Base-by-base conservation (phyloP, 1,140 invertebrate genomes). In the Drosophila lacteicornis region DNA sequence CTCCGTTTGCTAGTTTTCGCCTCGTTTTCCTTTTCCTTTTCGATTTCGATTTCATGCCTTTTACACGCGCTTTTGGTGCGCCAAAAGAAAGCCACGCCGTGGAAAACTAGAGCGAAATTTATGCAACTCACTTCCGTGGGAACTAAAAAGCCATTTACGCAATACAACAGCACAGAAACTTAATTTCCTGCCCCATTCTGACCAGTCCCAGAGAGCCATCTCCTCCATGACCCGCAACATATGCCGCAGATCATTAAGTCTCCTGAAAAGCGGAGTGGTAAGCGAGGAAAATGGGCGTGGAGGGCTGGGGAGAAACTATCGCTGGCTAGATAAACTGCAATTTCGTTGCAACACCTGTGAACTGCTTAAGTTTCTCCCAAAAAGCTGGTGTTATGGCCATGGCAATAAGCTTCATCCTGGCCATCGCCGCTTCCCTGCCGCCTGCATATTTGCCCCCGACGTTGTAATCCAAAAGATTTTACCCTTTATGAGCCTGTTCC, bases 121-220 rank as follows among this genome's bases (percentile, higher is more conserved):
- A 88, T 88, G 85, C 85, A 88, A 88, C 56, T 88, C 85, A 88
- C 85, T 90, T 88, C 85, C 85, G 82, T 74, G 67, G 22, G 74
- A 90, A 88, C 85, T 84, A 80, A 80, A 88, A 88, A 90, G 74
- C 85, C 85, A 88, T 88, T 88, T 88, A 88, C 84, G 85, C 85
- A 90, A 90, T 80, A 90, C 75, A 88, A 80, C 84, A 90, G 69
- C 63, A 55, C 69, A 79, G 75, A 76, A 88, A 88, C 85, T 82
- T 88, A 90, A 88, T 88, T 88, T 88, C 85, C 85, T 90, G 83
- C 61, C 60, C 73, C 59, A 33, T 76, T 76, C 60, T 45, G 67
- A 58, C 53, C 36, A 40, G 36, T 58, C 45, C 19, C n/a, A 49
- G 17, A 33, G 55, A 47, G 42, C 63, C 40, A 61, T 55, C 69